Percentiles rank a stretch among this genome's conserved stretches.
Conservation (phyloP, 2,113 vertebrate species). For the Xenopus tropicalis region DNA sequence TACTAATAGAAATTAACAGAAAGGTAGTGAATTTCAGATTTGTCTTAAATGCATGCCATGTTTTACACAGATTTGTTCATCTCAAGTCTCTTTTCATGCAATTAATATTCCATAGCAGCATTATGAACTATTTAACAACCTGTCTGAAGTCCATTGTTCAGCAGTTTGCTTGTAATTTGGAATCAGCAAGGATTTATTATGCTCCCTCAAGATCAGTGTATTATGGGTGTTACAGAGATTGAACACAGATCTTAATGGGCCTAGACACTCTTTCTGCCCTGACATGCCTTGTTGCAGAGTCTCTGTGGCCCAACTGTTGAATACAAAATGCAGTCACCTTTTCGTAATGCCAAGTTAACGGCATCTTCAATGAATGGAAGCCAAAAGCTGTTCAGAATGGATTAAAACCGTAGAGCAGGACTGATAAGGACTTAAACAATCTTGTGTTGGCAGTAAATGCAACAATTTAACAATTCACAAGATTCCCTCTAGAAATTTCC, state of each 20-base stretch:
- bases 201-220: neutral
- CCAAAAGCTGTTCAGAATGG: constrained; percentile 3
- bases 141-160: neutral
- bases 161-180: neutral
- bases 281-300: neutral
- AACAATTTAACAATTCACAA: constrained; percentile 15
- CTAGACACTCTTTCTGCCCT: neutral
- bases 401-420: neutral
- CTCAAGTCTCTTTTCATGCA: neutral
- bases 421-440: constrained; percentile 12
- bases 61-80: too few relatives aligned
- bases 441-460: constrained; percentile 19
- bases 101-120: neutral
- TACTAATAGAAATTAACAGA: too few relatives aligned
- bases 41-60: too few relatives aligned
- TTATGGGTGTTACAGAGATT: neutral
- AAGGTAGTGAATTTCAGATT: too few relatives aligned
- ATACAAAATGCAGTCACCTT: constrained; percentile 3
- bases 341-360: neutral
- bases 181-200: neutral
- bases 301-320: neutral
- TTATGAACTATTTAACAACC: neutral
- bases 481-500: constrained; percentile 25
- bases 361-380: neutral
- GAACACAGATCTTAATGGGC: neutral